Evolutionary conservation across 2,888 invertebrate species (phyloP).

Genomic region (Morpho achilles): DNA sequence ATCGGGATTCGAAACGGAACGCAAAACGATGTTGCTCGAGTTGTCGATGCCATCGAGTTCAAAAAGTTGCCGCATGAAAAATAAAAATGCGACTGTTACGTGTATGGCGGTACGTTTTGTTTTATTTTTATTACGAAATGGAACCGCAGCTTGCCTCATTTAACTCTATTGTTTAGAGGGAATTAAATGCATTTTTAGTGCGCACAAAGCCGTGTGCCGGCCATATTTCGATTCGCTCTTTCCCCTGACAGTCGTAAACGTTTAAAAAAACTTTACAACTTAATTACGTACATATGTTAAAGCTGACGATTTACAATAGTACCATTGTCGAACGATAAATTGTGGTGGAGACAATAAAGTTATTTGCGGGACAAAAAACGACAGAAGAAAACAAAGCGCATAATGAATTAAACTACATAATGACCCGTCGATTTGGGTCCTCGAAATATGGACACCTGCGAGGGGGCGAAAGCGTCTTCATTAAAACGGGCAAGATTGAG

Average conservation of each 20-base stretch:
- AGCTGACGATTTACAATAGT: conserved; percentile 66
- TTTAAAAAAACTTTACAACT: conserved; percentile 63
- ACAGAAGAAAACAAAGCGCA: conserved; percentile 72
- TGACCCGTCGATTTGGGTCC: conserved; percentile 52
- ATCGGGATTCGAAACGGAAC: conserved; percentile 52
- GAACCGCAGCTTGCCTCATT: conserved; percentile 34
- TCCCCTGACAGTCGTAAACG: conserved; percentile 56
- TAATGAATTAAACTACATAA: conserved; percentile 74
- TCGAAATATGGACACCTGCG: conserved; percentile 62
- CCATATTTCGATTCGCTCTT: conserved; percentile 42
- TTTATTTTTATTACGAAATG: conserved; percentile 29
- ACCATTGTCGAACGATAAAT: conserved; percentile 65
- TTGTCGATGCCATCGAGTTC: conserved; percentile 46
- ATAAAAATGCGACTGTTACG: conserved; percentile 37
- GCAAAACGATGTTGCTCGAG: conserved; percentile 51
- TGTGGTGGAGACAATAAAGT: conserved; percentile 59
- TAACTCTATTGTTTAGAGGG: conserved; percentile 44
- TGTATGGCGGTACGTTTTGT: conserved; percentile 32
- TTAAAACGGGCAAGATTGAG: conserved; percentile 54
- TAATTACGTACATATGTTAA: conserved; percentile 77
- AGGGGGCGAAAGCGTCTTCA: conserved; percentile 66
- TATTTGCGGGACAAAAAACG: conserved; percentile 60
- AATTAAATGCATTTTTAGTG: conserved; percentile 45
- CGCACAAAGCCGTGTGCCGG: conserved; percentile 38
- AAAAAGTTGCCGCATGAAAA: conserved; percentile 53